phyloP scores from a whole-genome alignment of 2,797 vertebrate species.

The Spinus olivaceus region DNA sequence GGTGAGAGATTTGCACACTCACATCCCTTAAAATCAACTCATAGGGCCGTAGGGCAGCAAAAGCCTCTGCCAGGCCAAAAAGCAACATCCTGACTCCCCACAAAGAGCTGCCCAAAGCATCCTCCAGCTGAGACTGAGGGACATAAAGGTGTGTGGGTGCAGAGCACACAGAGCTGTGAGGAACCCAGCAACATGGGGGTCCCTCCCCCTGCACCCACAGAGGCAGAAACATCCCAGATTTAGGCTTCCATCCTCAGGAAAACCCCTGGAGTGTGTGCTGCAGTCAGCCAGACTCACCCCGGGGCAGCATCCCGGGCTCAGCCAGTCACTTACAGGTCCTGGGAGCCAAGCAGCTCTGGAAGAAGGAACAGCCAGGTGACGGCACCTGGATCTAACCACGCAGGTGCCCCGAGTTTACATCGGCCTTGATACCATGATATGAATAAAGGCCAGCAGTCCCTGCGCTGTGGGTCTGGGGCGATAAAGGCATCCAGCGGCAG shows the following conservation, averaged over 20 bases:
- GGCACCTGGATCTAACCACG: fast-evolving
- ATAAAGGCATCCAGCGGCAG: not conserved
- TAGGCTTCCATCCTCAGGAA: not conserved
- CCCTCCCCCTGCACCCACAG: no score
- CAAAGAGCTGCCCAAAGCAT: fast-evolving
- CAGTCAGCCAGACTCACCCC: not conserved
- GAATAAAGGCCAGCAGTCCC: not conserved
- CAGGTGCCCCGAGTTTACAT: fast-evolving
- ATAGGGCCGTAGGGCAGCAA: fast-evolving
- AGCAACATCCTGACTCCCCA: fast-evolving
- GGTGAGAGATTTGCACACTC: fast-evolving
- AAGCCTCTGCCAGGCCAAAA: not conserved
- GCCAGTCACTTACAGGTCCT: fast-evolving
- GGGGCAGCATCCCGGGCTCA: fast-evolving
- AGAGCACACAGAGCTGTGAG: not conserved
- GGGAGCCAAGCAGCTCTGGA: not conserved
- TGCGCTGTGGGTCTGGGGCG: fast-evolving
- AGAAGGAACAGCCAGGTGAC: not conserved
- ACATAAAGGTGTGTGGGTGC: fast-evolving
- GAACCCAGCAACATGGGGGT: not conserved
- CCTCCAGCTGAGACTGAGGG: not conserved
- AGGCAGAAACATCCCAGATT: not conserved
- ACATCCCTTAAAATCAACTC: not conserved
- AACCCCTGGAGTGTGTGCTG: not conserved
- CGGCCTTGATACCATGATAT: fast-evolving